Evolutionary conservation across 2,113 vertebrate genomes (phyloP).

Genomic region (Pan troglodytes): NHGRI_mPanTro3-v2.1_pri NC_072421.2:130606501-130607000

Average conservation of each 20-base stretch:
- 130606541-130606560: not conserved
- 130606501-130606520: not conserved
- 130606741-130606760: not conserved
- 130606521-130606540: not conserved
- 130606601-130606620: not conserved
- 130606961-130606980: too few relatives aligned
- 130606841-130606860: not conserved
- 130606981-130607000: too few relatives aligned
- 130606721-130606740: not conserved
- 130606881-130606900: too few relatives aligned
- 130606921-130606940: too few relatives aligned
- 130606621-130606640: not conserved
- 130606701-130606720: not conserved
- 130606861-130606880: too few relatives aligned
- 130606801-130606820: not conserved
- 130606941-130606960: too few relatives aligned
- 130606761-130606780: not conserved
- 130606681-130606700: not conserved
- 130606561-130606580: not conserved
- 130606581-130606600: not conserved
- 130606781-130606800: not conserved
- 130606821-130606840: not conserved
- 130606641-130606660: not conserved
- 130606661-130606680: not conserved
- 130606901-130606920: too few relatives aligned